Evolutionary conservation across 1,140 invertebrate species (phyloP), one percentile per base, ranked within the genome.

Genomic region (Drosophila persimilis): DNA sequence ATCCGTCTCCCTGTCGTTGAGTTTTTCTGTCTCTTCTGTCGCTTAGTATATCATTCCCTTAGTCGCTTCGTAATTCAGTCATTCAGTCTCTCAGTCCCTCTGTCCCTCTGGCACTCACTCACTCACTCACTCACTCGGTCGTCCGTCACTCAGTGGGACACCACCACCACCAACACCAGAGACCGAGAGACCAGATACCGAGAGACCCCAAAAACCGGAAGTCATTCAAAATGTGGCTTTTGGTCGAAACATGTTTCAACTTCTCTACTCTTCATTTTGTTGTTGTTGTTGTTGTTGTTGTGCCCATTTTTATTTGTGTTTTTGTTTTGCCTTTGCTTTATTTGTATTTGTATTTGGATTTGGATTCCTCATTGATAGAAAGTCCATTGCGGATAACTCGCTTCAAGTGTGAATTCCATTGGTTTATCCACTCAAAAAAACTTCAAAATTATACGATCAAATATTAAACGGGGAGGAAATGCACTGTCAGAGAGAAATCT

Each of bases 131-230:
- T 66, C 45, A 56, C 39, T 46, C 53, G 29, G 22, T 48, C 56
- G 13, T 39, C 11, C 35, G 35, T 39, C 35, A 39, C 54, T 56
- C 41, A 8, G 9, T 45, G 9, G 45, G 45, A 29, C 58, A 48
- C 24, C 62, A 31, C 8, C 31, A 31, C 9, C 9, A 35, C 9
- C 31, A 35, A 35, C 8, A 31, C 7, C 29, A 31, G 29, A 31
- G 29, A 8, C 29, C 24, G 29, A 9, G 31, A 35, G 9, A 9
- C 31, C 31, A 35, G 31, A 45, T 39, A 59, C 47, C 35, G 48
- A 59, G 24, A 62, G 62, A 72, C 67, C 72, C 72, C 71, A 59
- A 43, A 74, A 74, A 74, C 71, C 71, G 71, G 71, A 74, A 74
- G 71, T 57, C 60, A 43, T 64, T 41, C 53, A 39, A 41, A 55